Base-by-base conservation (phyloP, 2,888 invertebrate species). In the Pecten maximus region DNA sequence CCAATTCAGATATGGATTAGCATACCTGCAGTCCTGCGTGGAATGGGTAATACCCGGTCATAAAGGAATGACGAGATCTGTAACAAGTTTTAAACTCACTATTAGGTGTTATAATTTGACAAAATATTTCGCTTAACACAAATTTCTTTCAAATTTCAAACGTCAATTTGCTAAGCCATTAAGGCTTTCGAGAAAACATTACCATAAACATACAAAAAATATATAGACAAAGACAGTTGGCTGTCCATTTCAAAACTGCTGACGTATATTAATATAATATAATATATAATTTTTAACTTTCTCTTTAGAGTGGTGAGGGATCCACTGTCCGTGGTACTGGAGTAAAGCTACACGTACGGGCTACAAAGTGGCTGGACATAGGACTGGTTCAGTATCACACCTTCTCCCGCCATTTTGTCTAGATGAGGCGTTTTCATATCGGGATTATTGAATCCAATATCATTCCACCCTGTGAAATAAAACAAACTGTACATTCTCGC, bases 341-440 rank as follows among this genome's bases (percentile, higher is more conserved):
- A n/a, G n/a, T n/a, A n/a, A n/a, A n/a, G n/a, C n/a, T 28, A 50
- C 23, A 94, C 96, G 94, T 93, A 97, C 96, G 97, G 97, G 88
- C 97, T 96, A 93, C 97, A 97, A 60, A 97, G 94, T 39, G 97
- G 97, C 90, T 96, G 96, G 19, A 97, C 97, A 92, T 97, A 97
- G 12, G 96, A 96, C 89, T 96, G 96, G 89, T 96, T 95, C 87
- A 97, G 93, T 40, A 96, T 96, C 6, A 96, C 95, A 0, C 97
- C 96, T 92, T 95, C 94, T 60, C 93, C 92, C n/a, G 97, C 97
- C 90, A 97, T 93, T 88, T 94, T 93, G 87, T 96, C 96, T 40
- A 97, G 94, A 91, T 96, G 96, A 0, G 97, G 97, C 0, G 97
- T 97, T 60, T 95, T 94, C 88, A 97, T 95, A 16, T 96, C 96